These are phyloP conservation scores for Oreochromis grahami DNA, from an alignment of 2,797 vertebrate genomes.

Conservation along the genomic window DNA sequence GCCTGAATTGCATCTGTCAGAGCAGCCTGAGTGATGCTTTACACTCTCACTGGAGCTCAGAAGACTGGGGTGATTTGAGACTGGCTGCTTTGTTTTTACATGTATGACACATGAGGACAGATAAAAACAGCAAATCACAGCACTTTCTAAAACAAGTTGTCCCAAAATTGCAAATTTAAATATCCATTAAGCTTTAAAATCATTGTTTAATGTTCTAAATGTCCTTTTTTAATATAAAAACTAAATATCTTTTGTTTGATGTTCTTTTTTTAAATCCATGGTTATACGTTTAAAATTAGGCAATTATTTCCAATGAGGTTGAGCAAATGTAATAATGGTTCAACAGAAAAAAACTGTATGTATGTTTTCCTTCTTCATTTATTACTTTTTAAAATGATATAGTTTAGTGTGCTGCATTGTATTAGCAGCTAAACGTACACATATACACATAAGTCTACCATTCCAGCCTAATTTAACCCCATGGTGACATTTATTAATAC, in stretches of 20 bases:
- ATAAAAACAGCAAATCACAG: not conserved
- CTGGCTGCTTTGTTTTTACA: not conserved
- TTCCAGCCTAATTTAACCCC: not conserved
- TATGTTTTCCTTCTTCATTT: not conserved
- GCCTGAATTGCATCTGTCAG: slow-evolving; percentile 58
- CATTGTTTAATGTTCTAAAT: not conserved
- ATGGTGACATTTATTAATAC: not conserved
- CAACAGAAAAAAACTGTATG: not conserved
- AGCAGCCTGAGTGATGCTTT: slow-evolving; percentile 47
- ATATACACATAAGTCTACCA: rapidly evolving
- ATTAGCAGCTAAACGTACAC: not conserved
- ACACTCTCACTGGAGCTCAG: not conserved
- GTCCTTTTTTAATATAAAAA: not conserved
- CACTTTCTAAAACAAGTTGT: not conserved
- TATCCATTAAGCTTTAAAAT: not conserved
- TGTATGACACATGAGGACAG: not conserved
- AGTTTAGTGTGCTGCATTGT: rapidly evolving
- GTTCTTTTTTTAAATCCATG: not conserved
- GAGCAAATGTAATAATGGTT: not conserved
- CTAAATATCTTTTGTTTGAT: not conserved
- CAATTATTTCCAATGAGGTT: not conserved
- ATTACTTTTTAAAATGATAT: not conserved
- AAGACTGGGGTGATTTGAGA: not conserved
- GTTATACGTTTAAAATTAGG: not conserved
- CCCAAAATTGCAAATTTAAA: not conserved